These are phyloP conservation scores for Chloroclysta siterata DNA, from an alignment of 2,888 invertebrate species.

Conservation along the genomic window DNA sequence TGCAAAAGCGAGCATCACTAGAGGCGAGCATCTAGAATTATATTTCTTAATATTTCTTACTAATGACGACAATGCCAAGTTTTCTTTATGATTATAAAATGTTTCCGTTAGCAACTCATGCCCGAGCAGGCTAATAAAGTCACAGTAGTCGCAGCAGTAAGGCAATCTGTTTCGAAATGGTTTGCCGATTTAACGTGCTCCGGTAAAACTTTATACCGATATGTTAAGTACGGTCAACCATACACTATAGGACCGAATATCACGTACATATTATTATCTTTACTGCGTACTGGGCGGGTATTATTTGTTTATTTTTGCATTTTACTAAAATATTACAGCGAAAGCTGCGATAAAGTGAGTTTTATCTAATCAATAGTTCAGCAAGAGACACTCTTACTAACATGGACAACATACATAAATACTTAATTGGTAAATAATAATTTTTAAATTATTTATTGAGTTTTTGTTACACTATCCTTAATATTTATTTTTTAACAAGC, in stretches of 20 bases:
- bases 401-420: too few relatives aligned
- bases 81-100: too few relatives aligned
- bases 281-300: constrained; percentile 1
- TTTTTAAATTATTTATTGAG: too few relatives aligned
- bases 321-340: not conserved
- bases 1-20: not conserved
- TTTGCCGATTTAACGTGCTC: constrained; percentile 36
- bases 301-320: too few relatives aligned
- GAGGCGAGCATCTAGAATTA: not conserved
- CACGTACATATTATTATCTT: constrained; percentile 6
- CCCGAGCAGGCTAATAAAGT: constrained; percentile 34
- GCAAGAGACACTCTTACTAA: too few relatives aligned
- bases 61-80: too few relatives aligned
- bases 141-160: constrained; percentile 33
- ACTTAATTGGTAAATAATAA: too few relatives aligned
- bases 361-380: too few relatives aligned
- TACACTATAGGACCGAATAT: constrained; percentile 7
- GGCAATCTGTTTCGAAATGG: constrained; percentile 43
- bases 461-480: too few relatives aligned
- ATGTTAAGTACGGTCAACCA: constrained; percentile 8
- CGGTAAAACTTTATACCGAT: constrained; percentile 11
- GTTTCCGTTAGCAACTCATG: constrained; percentile 28
- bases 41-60: too few relatives aligned
- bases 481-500: too few relatives aligned
- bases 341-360: too few relatives aligned